Base-by-base conservation (phyloP, 2,797 vertebrate species). In the Fistularia tabacaria region DNA sequence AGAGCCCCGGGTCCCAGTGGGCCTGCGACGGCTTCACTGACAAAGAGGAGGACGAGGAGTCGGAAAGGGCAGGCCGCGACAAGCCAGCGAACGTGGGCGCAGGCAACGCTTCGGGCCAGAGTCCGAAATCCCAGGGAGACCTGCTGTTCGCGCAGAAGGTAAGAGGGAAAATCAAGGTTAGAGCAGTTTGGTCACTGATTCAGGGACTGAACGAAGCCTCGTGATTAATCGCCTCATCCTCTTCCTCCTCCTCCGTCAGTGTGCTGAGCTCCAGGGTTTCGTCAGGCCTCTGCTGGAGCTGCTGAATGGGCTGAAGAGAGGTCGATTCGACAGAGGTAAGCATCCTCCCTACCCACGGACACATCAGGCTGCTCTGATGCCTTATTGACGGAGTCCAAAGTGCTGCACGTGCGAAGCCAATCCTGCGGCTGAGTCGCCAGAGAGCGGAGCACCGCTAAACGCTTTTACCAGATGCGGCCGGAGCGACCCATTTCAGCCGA, bases 121-220 rank as follows among this genome's bases (percentile, higher is more conserved):
- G 69, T 62, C 7, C 11, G 3, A 79, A 51, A 80, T 92, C 91
- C 0, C 85, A 93, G 8, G 92, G 93, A 41, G 95, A 97, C 60
- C 71, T 85, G 41, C 77, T 93, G 11, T 98, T 98, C 55, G 92
- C 94, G 60, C 92, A 92, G 60, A 98, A 98, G 92, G 95, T 97
- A 60, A 73, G 47, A 9, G 11, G 7, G 10, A 42, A 11, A 7
- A 9, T 48, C 6, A 10, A 41, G 38, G 49, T 38, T 8, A 38
- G 3, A 9, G 12, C 1, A 7, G 13, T n/a, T n/a, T n/a, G 9
- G 8, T 14, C 54, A 56, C 54, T 52, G 45, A 59, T 62, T 74
- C 48, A 69, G 60, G 71, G 42, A 11, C 2, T 7, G 7, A 52
- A 63, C 62, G 49, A 45, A 14, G 14, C 10, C 13, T 46, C 7